Percentiles rank a stretch among this genome's conserved stretches.
Conservation (phyloP, 2,113 vertebrate species). For the Silurus glanis region DNA sequence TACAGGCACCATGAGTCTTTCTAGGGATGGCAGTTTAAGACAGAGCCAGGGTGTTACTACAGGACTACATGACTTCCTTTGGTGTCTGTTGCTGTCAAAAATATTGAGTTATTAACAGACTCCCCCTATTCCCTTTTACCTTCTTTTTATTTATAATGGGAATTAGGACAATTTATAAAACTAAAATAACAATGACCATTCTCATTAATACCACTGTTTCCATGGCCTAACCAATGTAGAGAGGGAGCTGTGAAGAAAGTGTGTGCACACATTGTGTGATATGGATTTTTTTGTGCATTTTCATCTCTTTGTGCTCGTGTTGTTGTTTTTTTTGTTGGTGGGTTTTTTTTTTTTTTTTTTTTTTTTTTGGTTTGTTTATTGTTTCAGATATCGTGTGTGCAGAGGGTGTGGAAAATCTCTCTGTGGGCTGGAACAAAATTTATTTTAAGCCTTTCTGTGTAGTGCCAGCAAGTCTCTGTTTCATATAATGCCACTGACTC, state of each 20-base stretch:
- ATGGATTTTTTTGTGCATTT: neutral
- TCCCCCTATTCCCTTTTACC: neutral
- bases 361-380: neutral
- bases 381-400: conserved; percentile 1
- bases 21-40: conserved; percentile 29
- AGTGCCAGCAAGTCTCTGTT: conserved; percentile 57
- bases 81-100: conserved; percentile 53
- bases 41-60: conserved; percentile 30
- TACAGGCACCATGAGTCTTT: conserved; percentile 18
- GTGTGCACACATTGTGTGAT: neutral
- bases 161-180: too few relatives aligned
- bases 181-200: neutral
- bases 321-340: neutral
- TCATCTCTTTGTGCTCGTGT: neutral
- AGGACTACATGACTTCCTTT: conserved; percentile 11
- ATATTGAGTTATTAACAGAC: conserved; percentile 32
- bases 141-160: neutral
- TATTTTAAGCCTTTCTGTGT: conserved; percentile 62
- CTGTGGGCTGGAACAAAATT: conserved; percentile 48
- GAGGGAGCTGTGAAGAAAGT: neutral
- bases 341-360: neutral
- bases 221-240: neutral
- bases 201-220: conserved; percentile 10
- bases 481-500: conserved; percentile 30
- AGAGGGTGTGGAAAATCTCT: conserved; percentile 14